A percentile compares a stretch with the other conserved stretches of the same genome.
phyloP scores from a whole-genome alignment of 1,140 invertebrate genomes.

The Trichomalopsis sarcophagae region DNA sequence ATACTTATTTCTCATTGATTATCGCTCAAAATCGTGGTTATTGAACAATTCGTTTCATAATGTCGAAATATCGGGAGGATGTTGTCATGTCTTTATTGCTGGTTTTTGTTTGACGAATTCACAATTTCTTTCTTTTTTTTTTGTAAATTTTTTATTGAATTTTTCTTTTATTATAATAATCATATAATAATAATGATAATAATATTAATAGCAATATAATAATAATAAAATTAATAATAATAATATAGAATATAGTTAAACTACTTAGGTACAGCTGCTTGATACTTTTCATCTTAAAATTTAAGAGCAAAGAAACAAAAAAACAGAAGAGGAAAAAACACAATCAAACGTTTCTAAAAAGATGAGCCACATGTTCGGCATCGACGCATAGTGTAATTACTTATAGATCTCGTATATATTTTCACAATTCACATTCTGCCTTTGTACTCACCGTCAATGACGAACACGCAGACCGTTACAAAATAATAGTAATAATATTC shows the following conservation, averaged over 20 bases:
- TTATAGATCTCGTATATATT: background rate
- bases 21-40: slow-evolving; percentile 15
- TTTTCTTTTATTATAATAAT: slow-evolving; percentile 55
- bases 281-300: slow-evolving; percentile 64
- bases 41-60: slow-evolving; percentile 5
- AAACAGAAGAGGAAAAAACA: slow-evolving; percentile 58
- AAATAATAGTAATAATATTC: slow-evolving; percentile 42
- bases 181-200: slow-evolving; percentile 52
- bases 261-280: slow-evolving; percentile 73
- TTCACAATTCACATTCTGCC: slow-evolving; percentile 12
- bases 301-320: slow-evolving; percentile 61
- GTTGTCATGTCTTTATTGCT: slow-evolving; percentile 45
- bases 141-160: slow-evolving; percentile 54
- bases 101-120: slow-evolving; percentile 47
- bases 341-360: slow-evolving; percentile 49
- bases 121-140: slow-evolving; percentile 38
- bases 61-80: slow-evolving; percentile 15
- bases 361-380: slow-evolving; percentile 10
- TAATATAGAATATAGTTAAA: slow-evolving; percentile 65
- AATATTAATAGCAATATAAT: slow-evolving; percentile 58
- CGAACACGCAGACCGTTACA: slow-evolving; percentile 39
- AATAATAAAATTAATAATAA: slow-evolving; percentile 62
- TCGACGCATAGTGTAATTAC: slow-evolving; percentile 16
- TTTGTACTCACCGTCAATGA: slow-evolving; percentile 37
- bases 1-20: slow-evolving; percentile 34